Percentiles rank a stretch among this genome's conserved stretches.
Conservation (phyloP, 2,797 vertebrate species). For the Gambusia yucatana region DNA sequence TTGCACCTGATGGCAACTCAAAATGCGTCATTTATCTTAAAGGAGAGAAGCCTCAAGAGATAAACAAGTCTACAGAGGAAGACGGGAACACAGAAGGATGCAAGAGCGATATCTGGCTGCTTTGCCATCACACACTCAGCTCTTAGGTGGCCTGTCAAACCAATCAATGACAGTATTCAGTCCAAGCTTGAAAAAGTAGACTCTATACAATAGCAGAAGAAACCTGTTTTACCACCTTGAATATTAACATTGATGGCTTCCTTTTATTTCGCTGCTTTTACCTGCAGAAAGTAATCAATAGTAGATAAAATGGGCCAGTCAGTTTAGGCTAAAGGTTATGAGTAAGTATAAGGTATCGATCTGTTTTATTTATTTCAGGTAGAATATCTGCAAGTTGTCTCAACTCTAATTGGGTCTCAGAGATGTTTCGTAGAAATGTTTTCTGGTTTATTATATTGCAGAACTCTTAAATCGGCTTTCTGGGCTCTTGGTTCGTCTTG, state of each 20-base stretch:
- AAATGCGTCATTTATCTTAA: constrained; percentile 25
- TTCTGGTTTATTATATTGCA: neutral
- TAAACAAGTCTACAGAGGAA: constrained; percentile 44
- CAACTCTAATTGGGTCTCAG: constrained; percentile 57
- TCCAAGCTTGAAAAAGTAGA: constrained; percentile 54
- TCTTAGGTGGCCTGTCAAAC: constrained; percentile 36
- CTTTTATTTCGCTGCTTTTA: constrained; percentile 16
- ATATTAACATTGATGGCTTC: constrained; percentile 52
- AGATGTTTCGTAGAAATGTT: constrained; percentile 26
- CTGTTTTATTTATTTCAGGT: constrained; percentile 18
- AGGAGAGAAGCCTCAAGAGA: constrained; percentile 9
- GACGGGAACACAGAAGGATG: constrained; percentile 21
- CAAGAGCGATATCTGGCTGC: constrained; percentile 42
- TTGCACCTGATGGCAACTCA: constrained; percentile 27
- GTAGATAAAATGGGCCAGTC: constrained; percentile 8
- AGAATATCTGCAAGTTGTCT: constrained; percentile 24
- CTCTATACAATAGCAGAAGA: constrained; percentile 17
- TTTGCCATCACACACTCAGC: constrained; percentile 52
- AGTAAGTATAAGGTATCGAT: neutral
- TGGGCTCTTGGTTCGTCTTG: neutral
- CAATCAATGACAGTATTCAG: constrained; percentile 56
- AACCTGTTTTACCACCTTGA: constrained; percentile 49
- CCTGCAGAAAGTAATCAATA: neutral
- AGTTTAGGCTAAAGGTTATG: constrained; percentile 18
- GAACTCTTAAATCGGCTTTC: neutral